phyloP scores from a whole-genome alignment of 2,113 vertebrate genomes.

The Siniperca knerii region DNA sequence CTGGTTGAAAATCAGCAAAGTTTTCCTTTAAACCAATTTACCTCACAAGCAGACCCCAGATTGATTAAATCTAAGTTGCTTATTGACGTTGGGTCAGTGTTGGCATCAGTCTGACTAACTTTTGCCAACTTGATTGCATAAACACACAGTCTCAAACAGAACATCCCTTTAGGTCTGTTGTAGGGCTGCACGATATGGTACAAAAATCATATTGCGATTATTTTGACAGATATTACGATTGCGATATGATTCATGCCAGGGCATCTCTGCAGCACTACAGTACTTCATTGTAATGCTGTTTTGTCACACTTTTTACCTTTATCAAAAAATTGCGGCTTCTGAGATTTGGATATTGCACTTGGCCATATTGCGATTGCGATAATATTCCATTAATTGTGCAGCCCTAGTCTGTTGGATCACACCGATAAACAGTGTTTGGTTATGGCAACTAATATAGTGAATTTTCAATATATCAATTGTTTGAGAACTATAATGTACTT shows the following conservation, averaged over 20 bases:
- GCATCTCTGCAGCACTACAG: too few relatives aligned
- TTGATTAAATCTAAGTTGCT: constrained; percentile 56
- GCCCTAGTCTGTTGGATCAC: neutral
- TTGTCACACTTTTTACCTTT: too few relatives aligned
- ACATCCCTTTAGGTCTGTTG: neutral
- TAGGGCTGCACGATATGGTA: too few relatives aligned
- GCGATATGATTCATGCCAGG: too few relatives aligned
- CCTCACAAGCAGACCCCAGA: constrained; percentile 42
- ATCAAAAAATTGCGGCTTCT: too few relatives aligned
- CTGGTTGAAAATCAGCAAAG: too few relatives aligned
- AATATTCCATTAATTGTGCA: too few relatives aligned
- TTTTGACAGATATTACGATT: too few relatives aligned
- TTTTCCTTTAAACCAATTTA: constrained; percentile 24
- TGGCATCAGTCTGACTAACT: constrained; percentile 37
- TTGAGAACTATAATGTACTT: neutral
- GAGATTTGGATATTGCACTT: too few relatives aligned
- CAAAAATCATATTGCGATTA: too few relatives aligned
- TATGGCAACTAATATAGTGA: neutral
- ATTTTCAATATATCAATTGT: neutral
- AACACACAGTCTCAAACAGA: neutral
- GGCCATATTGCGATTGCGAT: too few relatives aligned
- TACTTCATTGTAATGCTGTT: too few relatives aligned
- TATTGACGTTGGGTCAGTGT: neutral
- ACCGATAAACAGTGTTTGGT: neutral
- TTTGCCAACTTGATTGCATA: neutral